Percentiles rank a stretch among this genome's conserved stretches.
Conservation (phyloP, 2,113 vertebrate species). For the Glaucomys volans region DNA sequence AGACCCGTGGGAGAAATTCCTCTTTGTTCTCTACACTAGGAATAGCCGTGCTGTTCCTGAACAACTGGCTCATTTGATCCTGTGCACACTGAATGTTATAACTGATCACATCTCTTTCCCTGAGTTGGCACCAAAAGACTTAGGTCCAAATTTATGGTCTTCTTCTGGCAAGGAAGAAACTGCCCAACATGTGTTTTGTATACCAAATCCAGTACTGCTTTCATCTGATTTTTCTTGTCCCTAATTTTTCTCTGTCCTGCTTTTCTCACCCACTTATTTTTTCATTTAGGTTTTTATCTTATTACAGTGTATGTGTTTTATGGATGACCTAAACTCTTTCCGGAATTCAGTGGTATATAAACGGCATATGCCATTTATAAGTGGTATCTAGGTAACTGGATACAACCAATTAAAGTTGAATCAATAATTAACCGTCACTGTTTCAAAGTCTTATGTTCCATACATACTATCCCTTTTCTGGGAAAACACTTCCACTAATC, state of each 20-base stretch:
- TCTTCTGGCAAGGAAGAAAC: not conserved
- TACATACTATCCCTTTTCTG: not conserved
- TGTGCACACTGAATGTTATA: not conserved
- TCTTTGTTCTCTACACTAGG: slow-evolving; percentile 13
- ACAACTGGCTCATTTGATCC: not conserved
- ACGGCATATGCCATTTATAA: not conserved
- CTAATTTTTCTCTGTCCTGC: not conserved
- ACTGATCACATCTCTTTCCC: not conserved
- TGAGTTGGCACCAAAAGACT: slow-evolving; percentile 45
- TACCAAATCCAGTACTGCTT: not conserved
- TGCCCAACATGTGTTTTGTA: not conserved
- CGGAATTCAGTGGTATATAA: not conserved
- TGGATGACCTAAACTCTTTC: slow-evolving; percentile 29
- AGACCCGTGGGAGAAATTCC: not conserved
- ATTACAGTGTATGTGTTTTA: not conserved
- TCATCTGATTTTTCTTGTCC: not conserved
- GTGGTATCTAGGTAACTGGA: not conserved
- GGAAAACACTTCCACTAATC: not conserved
- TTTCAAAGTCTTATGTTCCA: not conserved
- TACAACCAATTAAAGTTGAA: not conserved
- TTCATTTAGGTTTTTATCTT: slow-evolving; percentile 40
- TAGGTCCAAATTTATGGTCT: slow-evolving; percentile 25
- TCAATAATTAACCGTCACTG: not conserved
- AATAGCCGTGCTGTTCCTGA: not conserved
- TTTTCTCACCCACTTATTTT: slow-evolving; percentile 47